These are phyloP conservation scores for Stenolophus ochropezus DNA, from an alignment of 2,888 invertebrate species.

Conservation along the genomic window DNA sequence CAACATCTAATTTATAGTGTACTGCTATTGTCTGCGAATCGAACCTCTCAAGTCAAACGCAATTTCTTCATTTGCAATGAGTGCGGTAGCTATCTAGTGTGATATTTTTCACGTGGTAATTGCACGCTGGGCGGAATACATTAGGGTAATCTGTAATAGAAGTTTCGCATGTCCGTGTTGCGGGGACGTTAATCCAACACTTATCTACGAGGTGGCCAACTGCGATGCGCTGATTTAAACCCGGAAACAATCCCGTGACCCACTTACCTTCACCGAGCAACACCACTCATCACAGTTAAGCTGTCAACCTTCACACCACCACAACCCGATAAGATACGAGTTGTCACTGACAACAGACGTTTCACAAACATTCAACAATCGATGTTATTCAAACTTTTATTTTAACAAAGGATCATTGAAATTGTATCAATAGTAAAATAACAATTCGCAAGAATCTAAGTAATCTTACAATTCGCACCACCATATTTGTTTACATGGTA, in stretches of 20 bases:
- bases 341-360: too few relatives aligned
- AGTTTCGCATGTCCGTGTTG: constrained; percentile 44
- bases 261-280: constrained; percentile 13
- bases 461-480: too few relatives aligned
- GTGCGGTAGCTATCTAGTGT: background rate
- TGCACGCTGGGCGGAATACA: constrained; percentile 11
- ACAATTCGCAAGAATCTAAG: too few relatives aligned
- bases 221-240: constrained; percentile 44
- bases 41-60: too few relatives aligned
- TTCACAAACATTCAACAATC: too few relatives aligned
- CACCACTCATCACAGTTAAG: background rate
- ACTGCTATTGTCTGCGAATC: too few relatives aligned
- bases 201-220: constrained; percentile 15
- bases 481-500: too few relatives aligned
- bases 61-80: too few relatives aligned
- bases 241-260: constrained; percentile 30
- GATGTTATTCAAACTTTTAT: too few relatives aligned
- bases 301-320: background rate
- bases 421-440: too few relatives aligned
- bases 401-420: too few relatives aligned
- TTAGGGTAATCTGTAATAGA: constrained; percentile 48
- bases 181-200: constrained; percentile 35
- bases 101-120: background rate
- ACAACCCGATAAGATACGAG: background rate
- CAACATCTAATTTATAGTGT: too few relatives aligned